A percentile compares a stretch with the other conserved stretches of the same genome.
phyloP scores from a whole-genome alignment of 2,797 vertebrate genomes.

The Psittacula echo region DNA sequence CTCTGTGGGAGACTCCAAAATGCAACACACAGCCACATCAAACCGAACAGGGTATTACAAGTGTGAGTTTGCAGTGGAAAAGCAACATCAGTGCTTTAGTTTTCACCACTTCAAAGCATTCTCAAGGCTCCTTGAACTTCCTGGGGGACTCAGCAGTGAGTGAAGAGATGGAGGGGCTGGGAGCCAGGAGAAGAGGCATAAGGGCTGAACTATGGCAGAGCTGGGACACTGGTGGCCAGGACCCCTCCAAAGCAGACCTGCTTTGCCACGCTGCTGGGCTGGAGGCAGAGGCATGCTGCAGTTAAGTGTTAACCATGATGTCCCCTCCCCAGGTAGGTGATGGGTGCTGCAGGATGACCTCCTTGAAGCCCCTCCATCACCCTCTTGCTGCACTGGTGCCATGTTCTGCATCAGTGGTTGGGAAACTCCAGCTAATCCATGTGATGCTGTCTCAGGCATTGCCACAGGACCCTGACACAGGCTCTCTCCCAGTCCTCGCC shows the following conservation, averaged over 20 bases:
- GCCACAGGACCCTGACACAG: accelerated
- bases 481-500: background rate
- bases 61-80: background rate
- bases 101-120: background rate
- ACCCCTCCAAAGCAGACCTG: background rate
- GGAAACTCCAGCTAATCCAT: background rate
- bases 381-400: background rate
- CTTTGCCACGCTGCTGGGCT: background rate
- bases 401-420: accelerated
- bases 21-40: background rate
- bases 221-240: accelerated
- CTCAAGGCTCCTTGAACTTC: background rate
- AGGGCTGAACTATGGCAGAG: background rate
- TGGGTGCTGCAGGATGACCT: accelerated
- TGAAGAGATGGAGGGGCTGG: background rate
- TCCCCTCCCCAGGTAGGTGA: background rate
- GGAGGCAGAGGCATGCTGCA: background rate
- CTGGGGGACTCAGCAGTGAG: background rate
- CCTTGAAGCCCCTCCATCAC: background rate
- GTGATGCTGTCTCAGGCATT: background rate
- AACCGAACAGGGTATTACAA: background rate
- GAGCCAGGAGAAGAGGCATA: background rate
- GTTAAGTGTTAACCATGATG: background rate
- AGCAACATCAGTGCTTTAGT: background rate
- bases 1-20: background rate